Evolutionary conservation across 30 jellyfish, hydroid and myxozoan species (phyloP), one percentile per base, ranked within the genome.

Genomic region (Mastigias papua): DNA sequence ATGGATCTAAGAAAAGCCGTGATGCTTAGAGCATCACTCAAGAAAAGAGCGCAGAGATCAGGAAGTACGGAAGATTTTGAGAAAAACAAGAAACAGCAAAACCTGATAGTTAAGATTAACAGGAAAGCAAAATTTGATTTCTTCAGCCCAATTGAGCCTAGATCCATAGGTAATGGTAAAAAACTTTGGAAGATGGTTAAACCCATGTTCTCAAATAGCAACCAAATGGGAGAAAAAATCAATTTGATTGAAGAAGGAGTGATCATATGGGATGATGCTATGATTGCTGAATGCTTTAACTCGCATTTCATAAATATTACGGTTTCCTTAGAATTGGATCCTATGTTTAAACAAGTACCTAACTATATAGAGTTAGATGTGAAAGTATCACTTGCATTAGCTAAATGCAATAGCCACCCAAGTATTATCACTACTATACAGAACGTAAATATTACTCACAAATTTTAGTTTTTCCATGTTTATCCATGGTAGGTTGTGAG

Each of bases 401-500:
- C 25, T 25, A 68, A 68, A 11, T 68, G 29, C 80, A 68, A 32
- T 21, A 68, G 29, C 54, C 80, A 68, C 58, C 58, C 80, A 68
- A 6, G 58, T 37, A 68, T 68, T 37, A 68, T 28, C 31, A 37
- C 58, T 20, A 68, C 29, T 8, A 68, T 22, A 28, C 80, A 25
- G 25, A 16, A 68, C 23, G 60, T 21, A 54, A 68, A 30, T 57
- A 16, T 16, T 23, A 11, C 51, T n/a, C 46, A 65, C 2, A 65
- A 15, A 8, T 65, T 65, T 13, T 2, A 15, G 34, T 65, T 65
- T 65, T 65, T 37, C 46, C 76, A 65, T n/a, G n/a, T n/a, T n/a
- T n/a, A n/a, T n/a, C n/a, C n/a, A n/a, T n/a, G 87, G 87, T 48
- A 76, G 21, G 87, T 49, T 54, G 49, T 76, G 87, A 27, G 49